Percentiles rank a stretch among this genome's conserved stretches.
Conservation (phyloP, 2,797 vertebrate genomes). For the Sebastes glaucus region DNA sequence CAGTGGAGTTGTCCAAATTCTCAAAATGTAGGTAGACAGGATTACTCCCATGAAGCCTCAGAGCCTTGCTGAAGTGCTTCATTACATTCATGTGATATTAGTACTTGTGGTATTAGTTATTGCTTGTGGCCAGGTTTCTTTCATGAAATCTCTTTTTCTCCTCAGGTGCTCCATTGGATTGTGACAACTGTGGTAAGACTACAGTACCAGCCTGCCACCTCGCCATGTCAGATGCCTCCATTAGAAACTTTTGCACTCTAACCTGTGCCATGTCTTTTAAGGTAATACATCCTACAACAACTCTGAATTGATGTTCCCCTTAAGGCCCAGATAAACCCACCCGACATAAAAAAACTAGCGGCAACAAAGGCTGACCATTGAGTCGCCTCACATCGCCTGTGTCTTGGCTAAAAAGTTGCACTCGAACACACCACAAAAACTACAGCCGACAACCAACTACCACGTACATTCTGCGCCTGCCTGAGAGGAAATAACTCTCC, state of each 20-base stretch:
- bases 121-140: background rate
- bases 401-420: too few relatives aligned
- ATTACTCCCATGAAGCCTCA: background rate
- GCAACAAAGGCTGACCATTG: background rate
- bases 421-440: too few relatives aligned
- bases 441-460: too few relatives aligned
- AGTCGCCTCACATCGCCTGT: too few relatives aligned
- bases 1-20: background rate
- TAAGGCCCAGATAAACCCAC: background rate
- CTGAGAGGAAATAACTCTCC: too few relatives aligned
- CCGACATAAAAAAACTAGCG: background rate
- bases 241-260: slow-evolving; percentile 93
- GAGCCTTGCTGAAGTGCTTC: background rate
- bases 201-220: slow-evolving; percentile 92
- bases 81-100: background rate
- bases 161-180: slow-evolving; percentile 85
- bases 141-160: background rate
- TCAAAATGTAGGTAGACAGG: background rate
- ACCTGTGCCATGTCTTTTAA: slow-evolving; percentile 90
- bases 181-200: slow-evolving; percentile 88
- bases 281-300: slow-evolving; percentile 73
- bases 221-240: slow-evolving; percentile 92
- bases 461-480: too few relatives aligned
- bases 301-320: background rate
- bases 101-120: background rate